These are phyloP conservation scores for Eolophus roseicapilla DNA, from an alignment of 2,113 vertebrate genomes.

Conservation along the genomic window DNA sequence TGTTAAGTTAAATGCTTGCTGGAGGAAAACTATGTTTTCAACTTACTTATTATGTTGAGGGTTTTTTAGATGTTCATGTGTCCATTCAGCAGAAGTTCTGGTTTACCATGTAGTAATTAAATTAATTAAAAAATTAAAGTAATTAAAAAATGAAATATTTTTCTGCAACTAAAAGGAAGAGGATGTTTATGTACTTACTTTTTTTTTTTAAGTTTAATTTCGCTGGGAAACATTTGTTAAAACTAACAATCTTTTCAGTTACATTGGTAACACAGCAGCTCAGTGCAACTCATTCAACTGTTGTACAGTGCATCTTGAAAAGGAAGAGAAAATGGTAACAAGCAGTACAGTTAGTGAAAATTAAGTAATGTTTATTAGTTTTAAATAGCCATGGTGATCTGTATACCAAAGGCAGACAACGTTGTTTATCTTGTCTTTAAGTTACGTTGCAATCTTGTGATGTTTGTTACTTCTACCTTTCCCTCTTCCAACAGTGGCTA, in stretches of 20 bases:
- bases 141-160: not conserved
- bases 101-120: not conserved
- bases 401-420: not conserved
- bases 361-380: not conserved
- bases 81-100: not conserved
- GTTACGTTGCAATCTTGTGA: fast-evolving
- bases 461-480: not conserved
- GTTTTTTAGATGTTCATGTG: fast-evolving
- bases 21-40: not conserved
- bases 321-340: not conserved
- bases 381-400: not conserved
- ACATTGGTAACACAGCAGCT: not conserved
- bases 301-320: not conserved
- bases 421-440: not conserved
- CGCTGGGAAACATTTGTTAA: not conserved
- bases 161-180: not conserved
- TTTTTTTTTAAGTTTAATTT: not conserved
- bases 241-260: not conserved
- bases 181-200: not conserved
- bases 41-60: fast-evolving
- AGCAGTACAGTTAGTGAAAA: not conserved
- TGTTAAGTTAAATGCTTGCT: not conserved
- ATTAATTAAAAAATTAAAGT: too few species aligned
- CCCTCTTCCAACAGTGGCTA: not conserved
- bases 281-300: not conserved